Percentiles rank a stretch among this genome's conserved stretches.
These are phyloP conservation scores for Suillia variegata DNA, from an alignment of 2,888 invertebrate genomes.

Conservation along the genomic window DNA sequence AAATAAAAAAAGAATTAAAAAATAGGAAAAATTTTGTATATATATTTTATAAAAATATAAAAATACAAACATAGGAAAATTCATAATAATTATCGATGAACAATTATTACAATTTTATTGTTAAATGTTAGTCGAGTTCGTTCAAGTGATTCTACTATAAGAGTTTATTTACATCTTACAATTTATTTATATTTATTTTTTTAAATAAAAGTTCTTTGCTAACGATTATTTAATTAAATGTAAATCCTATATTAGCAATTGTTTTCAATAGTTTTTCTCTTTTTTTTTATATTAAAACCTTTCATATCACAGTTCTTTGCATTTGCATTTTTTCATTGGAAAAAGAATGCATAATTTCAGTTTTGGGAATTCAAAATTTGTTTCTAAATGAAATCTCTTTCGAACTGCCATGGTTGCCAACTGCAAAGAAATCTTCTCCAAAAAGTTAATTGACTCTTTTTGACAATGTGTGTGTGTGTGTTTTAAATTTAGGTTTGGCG, in stretches of 20 bases:
- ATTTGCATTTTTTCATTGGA: conserved; percentile 26
- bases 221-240: neutral
- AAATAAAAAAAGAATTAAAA: no score
- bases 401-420: conserved; percentile 28
- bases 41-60: conserved; percentile 29
- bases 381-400: conserved; percentile 39
- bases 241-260: neutral
- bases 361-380: conserved; percentile 23
- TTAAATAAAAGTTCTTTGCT: neutral
- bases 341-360: conserved; percentile 31
- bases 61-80: conserved; percentile 31
- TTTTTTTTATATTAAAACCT: conserved; percentile 17
- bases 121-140: conserved; percentile 27
- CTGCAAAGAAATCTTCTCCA: neutral
- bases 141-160: neutral
- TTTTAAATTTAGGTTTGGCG: conserved; percentile 5
- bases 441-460: no score
- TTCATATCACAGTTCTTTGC: conserved; percentile 38
- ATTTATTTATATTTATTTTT: neutral
- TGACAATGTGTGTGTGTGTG: neutral
- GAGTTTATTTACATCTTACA: no score
- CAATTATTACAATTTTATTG: conserved; percentile 34
- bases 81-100: conserved; percentile 35
- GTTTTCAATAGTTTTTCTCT: conserved; percentile 9
- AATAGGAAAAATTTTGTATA: no score